A percentile compares a stretch with the other conserved stretches of the same genome.
phyloP scores from a whole-genome alignment of 2,888 invertebrate genomes.

The Stenichneumon culpator region DNA sequence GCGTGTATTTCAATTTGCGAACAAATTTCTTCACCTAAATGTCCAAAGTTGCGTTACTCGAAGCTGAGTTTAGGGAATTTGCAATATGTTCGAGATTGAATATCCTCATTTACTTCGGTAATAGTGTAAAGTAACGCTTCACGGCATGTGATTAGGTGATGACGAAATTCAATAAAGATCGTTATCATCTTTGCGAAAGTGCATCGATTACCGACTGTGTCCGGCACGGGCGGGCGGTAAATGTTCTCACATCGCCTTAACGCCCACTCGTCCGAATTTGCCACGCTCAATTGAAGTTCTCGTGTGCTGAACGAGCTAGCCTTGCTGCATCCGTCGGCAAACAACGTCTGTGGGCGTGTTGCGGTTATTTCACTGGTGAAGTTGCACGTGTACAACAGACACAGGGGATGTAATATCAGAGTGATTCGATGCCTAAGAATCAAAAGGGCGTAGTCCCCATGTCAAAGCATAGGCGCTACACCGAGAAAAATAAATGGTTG shows the following conservation, averaged over 20 bases:
- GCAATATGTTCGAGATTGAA: too few relatives aligned
- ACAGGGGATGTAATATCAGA: not conserved
- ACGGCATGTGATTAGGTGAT: not conserved
- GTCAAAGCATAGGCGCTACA: too few relatives aligned
- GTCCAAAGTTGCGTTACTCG: too few relatives aligned
- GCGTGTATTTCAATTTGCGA: too few relatives aligned
- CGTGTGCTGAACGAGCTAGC: not conserved
- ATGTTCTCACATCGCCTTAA: not conserved
- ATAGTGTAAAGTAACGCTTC: too few relatives aligned
- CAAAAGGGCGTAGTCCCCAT: too few relatives aligned
- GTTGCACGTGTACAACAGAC: not conserved
- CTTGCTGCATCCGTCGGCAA: not conserved
- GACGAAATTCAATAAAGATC: slow-evolving; percentile 6
- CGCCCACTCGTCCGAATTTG: slow-evolving; percentile 56
- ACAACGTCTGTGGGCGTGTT: slow-evolving; percentile 25
- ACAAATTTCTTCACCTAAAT: not conserved
- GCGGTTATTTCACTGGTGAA: slow-evolving; percentile 32
- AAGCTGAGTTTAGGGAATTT: too few relatives aligned
- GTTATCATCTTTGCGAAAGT: not conserved
- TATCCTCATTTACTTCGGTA: too few relatives aligned
- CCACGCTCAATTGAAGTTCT: slow-evolving; percentile 51
- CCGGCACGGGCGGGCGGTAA: too few relatives aligned
- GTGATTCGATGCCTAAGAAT: too few relatives aligned
- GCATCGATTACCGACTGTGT: not conserved
- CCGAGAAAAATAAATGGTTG: too few relatives aligned